These are phyloP conservation scores for Nycticorax nycticorax DNA, from an alignment of 2,113 vertebrate species.

Conservation along the genomic window DNA sequence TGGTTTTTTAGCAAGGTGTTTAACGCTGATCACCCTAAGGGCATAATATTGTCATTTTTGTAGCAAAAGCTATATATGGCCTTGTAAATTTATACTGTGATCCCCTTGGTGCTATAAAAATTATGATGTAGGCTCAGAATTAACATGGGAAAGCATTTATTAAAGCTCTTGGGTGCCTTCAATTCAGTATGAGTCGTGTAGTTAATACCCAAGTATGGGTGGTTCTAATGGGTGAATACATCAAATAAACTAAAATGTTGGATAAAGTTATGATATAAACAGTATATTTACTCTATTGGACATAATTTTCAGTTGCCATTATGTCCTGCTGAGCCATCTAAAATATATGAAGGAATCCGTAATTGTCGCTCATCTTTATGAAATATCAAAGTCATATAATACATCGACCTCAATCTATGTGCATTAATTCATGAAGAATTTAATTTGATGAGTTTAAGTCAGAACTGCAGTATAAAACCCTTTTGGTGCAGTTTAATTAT, in stretches of 20 bases:
- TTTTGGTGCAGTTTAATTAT: neutral
- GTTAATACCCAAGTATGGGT: neutral
- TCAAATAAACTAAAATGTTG: neutral
- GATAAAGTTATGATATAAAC: constrained; percentile 1
- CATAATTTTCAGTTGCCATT: neutral
- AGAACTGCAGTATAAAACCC: neutral
- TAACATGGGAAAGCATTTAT: neutral
- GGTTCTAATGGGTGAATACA: neutral
- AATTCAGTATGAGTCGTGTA: neutral
- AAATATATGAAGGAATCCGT: neutral
- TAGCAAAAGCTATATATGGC: neutral
- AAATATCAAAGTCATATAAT: neutral
- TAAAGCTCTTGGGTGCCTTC: neutral
- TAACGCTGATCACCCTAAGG: neutral
- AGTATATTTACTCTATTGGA: neutral
- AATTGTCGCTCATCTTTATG: neutral
- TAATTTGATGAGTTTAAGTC: constrained; percentile 9
- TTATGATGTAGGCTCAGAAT: neutral
- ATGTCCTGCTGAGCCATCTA: neutral
- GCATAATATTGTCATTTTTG: neutral
- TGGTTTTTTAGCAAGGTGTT: neutral
- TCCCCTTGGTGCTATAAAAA: neutral
- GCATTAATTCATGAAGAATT: constrained; percentile 19
- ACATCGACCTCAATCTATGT: neutral
- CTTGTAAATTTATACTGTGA: neutral